Conservation (phyloP, 1,140 invertebrate species). For the Microplitis demolitor region DNA sequence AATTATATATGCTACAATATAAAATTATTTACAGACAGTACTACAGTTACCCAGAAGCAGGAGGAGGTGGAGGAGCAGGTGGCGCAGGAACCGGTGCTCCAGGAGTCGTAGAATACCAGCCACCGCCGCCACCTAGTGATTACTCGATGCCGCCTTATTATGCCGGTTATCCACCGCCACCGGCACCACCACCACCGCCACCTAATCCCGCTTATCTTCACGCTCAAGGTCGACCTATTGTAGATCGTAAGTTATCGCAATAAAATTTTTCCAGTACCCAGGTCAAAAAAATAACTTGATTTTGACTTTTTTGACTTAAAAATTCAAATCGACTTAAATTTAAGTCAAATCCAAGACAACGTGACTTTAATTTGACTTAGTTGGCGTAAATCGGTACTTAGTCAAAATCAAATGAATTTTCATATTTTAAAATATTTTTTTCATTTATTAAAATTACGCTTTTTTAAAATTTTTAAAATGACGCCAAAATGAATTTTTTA, state of each 20-base stretch:
- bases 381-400: too few relatives aligned
- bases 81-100: slow-evolving; percentile 42
- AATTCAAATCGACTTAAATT: not conserved
- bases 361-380: too few relatives aligned
- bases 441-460: too few relatives aligned
- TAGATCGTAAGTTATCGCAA: slow-evolving; percentile 51
- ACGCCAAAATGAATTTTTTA: not conserved
- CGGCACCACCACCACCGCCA: slow-evolving; percentile 70
- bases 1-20: not conserved
- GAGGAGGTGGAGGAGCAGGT: slow-evolving; percentile 47
- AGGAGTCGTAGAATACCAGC: slow-evolving; percentile 54
- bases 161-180: slow-evolving; percentile 69
- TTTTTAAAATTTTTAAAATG: too few relatives aligned
- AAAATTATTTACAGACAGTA: slow-evolving; percentile 46
- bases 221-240: slow-evolving; percentile 56
- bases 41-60: slow-evolving; percentile 54
- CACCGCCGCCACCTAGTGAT: slow-evolving; percentile 50
- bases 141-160: slow-evolving; percentile 55
- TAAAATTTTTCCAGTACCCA: not conserved
- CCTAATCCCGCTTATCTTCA: slow-evolving; percentile 65
- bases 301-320: not conserved
- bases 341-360: too few relatives aligned
- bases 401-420: too few relatives aligned
- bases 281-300: too few relatives aligned
- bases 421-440: too few relatives aligned